Base-by-base conservation (phyloP, 2,888 invertebrate species). In the Lagria hirta region DNA sequence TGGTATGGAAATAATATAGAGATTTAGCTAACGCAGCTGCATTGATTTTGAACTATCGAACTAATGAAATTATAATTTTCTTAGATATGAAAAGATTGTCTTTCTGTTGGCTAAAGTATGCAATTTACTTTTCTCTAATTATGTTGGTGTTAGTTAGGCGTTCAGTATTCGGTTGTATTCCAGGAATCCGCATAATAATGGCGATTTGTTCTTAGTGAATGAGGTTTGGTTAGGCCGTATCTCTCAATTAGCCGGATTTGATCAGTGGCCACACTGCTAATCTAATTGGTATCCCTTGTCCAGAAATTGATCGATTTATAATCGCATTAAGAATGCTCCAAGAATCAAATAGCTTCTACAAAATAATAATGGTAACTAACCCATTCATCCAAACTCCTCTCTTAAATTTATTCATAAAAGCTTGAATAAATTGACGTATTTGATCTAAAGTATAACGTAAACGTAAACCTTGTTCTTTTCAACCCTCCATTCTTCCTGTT, bases 401-500 rank as follows among this genome's bases (percentile, higher is more conserved):
- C 49, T 52, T 53, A 61, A 62, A 62, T 62, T 58, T 61, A 62
- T 62, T 58, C 63, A 59, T 61, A 61, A 62, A 62, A 63, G 55
- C 59, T 60, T 58, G 62, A 60, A 62, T 63, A 63, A 62, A 63
- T 60, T 61, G 61, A 60, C 61, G 60, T 60, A 58, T 62, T 62
- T 62, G 61, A 62, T 62, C 63, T 55, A 52, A 48, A n/a, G n/a
- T n/a, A n/a, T 59, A 53, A 58, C 55, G 51, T 50, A 42, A 52
- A 58, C 51, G 54, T 54, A 55, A 49, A 55, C 46, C 54, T 51
- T 46, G 37, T 48, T 37, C 52, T 52, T 51, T 54, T 51, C 40
- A 49, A 43, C 48, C 48, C 45, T 51, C 50, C 51, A 51, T 58
- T 43, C 52, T 55, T 57, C 59, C 57, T 61, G 60, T 60, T 64